Base-by-base conservation (phyloP, 1,140 invertebrate genomes). In the Pygmarrhopalites habei region DNA sequence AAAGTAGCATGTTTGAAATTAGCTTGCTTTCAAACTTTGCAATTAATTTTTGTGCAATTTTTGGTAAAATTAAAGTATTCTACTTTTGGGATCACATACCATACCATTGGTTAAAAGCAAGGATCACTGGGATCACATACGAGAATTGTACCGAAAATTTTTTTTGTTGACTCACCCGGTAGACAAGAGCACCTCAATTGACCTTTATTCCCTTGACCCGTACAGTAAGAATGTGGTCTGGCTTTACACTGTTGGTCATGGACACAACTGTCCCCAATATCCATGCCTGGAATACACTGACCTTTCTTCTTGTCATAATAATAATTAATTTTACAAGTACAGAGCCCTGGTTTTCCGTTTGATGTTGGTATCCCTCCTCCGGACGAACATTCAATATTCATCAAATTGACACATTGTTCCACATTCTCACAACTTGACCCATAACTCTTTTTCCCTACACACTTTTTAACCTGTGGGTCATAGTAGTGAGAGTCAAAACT, bases 361-460 rank as follows among this genome's bases (percentile, higher is more conserved):
- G 7, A 19, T n/a, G n/a, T n/a, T n/a, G n/a, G n/a, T n/a, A n/a
- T n/a, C n/a, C n/a, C n/a, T 21, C 7, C 19, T 19, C 10, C 29
- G 21, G 5, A 10, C 4, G 51, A 55, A 19, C 51, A 55, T 26
- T 55, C 51, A 26, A 55, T 32, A 32, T 55, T 28, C 23, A 26
- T 7, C 29, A 55, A 7, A 21, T 55, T 55, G 5, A 55, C 15
- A 23, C 51, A 55, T 26, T 55, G 17, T 10, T 55, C 51, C 51
- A 12, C 25, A 15, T 15, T 55, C 7, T 32, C 29, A 21, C 51
- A 55, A 23, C 23, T 10, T 12, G 51, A 12, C 12, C 51, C 51
- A 21, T 28, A 28, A 7, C 3, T 3, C 29, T 55, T 55, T 26
- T 55, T 55, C 14, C 23, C 23, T 12, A 12, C 4, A 26, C 51